A percentile compares a stretch with the other conserved stretches of the same genome.
phyloP scores from a whole-genome alignment of 2,888 invertebrate species.

The Orthosia cruda region DNA sequence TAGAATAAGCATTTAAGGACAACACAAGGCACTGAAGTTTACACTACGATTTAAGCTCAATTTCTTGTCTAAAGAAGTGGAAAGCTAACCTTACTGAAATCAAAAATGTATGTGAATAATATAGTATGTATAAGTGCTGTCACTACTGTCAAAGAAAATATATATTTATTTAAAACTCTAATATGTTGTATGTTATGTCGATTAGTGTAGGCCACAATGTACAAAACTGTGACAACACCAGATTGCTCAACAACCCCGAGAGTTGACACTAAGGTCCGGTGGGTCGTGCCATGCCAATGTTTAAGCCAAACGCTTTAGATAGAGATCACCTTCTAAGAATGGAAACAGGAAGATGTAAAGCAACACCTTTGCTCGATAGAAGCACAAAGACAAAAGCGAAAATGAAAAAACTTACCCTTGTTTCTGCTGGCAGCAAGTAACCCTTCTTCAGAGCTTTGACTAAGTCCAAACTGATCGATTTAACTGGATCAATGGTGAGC shows the following conservation, averaged over 20 bases:
- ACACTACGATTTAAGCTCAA: conserved; percentile 65
- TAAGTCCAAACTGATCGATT: conserved; percentile 94
- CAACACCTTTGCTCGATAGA: conserved; percentile 89
- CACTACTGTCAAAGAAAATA: conserved; percentile 69
- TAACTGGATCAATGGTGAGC: conserved; percentile 91
- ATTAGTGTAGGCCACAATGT: conserved; percentile 80
- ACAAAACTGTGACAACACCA: conserved; percentile 81
- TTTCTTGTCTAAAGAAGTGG: conserved; percentile 67
- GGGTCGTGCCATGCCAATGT: conserved; percentile 90
- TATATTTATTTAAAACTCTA: conserved; percentile 64
- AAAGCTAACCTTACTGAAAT: conserved; percentile 73
- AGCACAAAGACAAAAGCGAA: conserved; percentile 83
- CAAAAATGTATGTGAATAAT: conserved; percentile 73
- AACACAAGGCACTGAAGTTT: conserved; percentile 76
- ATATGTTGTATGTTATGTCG: conserved; percentile 68
- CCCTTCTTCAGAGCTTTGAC: conserved; percentile 97
- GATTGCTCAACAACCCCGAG: conserved; percentile 76
- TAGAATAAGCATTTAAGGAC: conserved; percentile 88
- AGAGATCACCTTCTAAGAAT: conserved; percentile 87
- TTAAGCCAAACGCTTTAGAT: conserved; percentile 90
- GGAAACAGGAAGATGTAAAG: conserved; percentile 87
- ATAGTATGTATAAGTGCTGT: conserved; percentile 73
- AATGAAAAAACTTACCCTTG: conserved; percentile 95
- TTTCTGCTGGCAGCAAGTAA: conserved; percentile 97
- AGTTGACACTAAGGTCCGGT: conserved; percentile 83